Percentiles rank a stretch among this genome's conserved stretches.
These are phyloP conservation scores for Microctonus brassicae DNA, from an alignment of 2,888 invertebrate species.

Conservation along the genomic window DNA sequence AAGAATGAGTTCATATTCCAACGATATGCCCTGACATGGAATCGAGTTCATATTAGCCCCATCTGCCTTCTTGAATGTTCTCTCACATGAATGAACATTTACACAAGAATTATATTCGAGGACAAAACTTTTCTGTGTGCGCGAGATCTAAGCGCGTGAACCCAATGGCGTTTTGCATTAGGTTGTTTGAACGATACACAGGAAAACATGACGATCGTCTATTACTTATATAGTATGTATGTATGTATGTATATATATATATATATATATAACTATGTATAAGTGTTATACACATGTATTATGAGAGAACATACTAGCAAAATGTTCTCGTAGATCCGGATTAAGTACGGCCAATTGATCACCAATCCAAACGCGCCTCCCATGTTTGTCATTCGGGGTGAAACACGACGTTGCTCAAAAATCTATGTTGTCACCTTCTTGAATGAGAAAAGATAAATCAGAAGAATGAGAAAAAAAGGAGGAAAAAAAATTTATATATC, in stretches of 20 bases:
- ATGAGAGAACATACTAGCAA: constrained; percentile 24
- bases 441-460: constrained; percentile 8
- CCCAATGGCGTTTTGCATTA: constrained; percentile 34
- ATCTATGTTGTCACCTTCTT: neutral
- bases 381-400: constrained; percentile 59
- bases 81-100: constrained; percentile 61
- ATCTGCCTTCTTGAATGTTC: constrained; percentile 63
- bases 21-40: constrained; percentile 42
- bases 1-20: constrained; percentile 62
- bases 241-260: too few species aligned
- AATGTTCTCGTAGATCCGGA: constrained; percentile 56
- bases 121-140: constrained; percentile 32
- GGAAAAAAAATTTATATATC: neutral
- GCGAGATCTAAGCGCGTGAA: constrained; percentile 32
- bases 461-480: constrained; percentile 3
- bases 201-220: neutral
- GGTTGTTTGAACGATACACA: constrained; percentile 6
- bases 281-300: too few species aligned
- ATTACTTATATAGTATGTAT: neutral
- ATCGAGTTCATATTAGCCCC: constrained; percentile 68
- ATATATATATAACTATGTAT: too few species aligned
- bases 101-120: constrained; percentile 49
- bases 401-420: constrained; percentile 18
- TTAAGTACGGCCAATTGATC: constrained; percentile 69
- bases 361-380: constrained; percentile 66